These are phyloP conservation scores for Corynorhinus townsendii DNA, from an alignment of 2,113 vertebrate species.

Conservation along the genomic window DNA sequence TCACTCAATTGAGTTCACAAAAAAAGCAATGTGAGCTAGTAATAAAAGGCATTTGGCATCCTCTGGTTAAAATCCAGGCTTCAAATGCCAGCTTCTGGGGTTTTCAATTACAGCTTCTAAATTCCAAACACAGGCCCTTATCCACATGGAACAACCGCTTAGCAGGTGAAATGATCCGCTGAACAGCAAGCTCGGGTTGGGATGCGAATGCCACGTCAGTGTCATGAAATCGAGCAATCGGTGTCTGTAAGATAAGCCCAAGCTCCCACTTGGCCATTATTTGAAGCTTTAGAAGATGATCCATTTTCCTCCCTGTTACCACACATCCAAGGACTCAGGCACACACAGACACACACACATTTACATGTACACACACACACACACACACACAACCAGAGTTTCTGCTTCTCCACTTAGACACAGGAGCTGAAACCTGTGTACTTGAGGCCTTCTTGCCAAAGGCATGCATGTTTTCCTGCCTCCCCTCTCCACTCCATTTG, in stretches of 20 bases:
- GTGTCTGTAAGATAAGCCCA: background rate
- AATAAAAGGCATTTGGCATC: background rate
- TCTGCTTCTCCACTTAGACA: background rate
- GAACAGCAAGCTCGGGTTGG: background rate
- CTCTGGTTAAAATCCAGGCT: background rate
- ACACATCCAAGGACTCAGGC: background rate
- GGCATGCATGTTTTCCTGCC: background rate
- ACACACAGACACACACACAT: no score
- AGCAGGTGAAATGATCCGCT: background rate
- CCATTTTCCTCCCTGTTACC: background rate
- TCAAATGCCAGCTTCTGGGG: conserved; percentile 1
- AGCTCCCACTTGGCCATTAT: background rate
- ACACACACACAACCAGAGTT: background rate
- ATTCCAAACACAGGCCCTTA: background rate
- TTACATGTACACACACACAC: background rate
- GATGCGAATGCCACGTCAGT: background rate
- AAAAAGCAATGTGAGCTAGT: background rate
- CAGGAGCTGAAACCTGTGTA: background rate
- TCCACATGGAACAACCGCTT: background rate
- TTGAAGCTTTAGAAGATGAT: background rate
- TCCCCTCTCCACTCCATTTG: background rate
- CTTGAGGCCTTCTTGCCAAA: background rate
- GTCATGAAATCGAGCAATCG: background rate
- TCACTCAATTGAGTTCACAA: background rate
- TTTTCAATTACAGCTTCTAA: background rate